Conservation (phyloP, 2,888 invertebrate genomes). For the Pelosia muscerda region DNA sequence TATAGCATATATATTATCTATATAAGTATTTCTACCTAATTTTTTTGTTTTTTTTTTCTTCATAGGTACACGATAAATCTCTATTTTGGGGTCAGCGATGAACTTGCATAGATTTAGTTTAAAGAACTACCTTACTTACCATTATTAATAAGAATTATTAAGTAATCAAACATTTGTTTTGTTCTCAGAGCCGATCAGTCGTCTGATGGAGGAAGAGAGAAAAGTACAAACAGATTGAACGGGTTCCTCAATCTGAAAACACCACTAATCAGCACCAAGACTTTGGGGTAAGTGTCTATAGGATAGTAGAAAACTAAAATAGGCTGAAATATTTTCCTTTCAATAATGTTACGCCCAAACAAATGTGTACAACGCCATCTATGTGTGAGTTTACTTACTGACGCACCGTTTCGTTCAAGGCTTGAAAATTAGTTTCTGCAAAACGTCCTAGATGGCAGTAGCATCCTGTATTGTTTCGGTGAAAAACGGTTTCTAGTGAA, state of each 20-base stretch:
- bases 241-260: constrained; percentile 91
- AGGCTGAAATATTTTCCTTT: too few species aligned
- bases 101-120: too few species aligned
- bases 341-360: too few species aligned
- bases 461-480: background rate
- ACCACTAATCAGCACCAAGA: constrained; percentile 91
- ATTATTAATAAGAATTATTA: too few species aligned
- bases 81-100: too few species aligned
- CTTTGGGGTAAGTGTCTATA: constrained; percentile 89
- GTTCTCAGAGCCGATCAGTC: constrained; percentile 72
- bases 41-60: too few species aligned
- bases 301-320: too few species aligned
- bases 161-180: too few species aligned
- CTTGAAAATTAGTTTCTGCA: background rate
- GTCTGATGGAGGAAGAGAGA: constrained; percentile 74
- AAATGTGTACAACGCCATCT: constrained; percentile 10
- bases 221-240: constrained; percentile 87
- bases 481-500: background rate
- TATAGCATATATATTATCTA: too few species aligned
- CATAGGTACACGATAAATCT: too few species aligned
- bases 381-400: background rate
- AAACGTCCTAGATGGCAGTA: constrained; percentile 6
- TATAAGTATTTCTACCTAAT: too few species aligned
- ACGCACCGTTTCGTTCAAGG: background rate
- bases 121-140: too few species aligned